These are phyloP conservation scores for Ctena decussata DNA, from an alignment of 2,888 invertebrate genomes.

Conservation along the genomic window DNA sequence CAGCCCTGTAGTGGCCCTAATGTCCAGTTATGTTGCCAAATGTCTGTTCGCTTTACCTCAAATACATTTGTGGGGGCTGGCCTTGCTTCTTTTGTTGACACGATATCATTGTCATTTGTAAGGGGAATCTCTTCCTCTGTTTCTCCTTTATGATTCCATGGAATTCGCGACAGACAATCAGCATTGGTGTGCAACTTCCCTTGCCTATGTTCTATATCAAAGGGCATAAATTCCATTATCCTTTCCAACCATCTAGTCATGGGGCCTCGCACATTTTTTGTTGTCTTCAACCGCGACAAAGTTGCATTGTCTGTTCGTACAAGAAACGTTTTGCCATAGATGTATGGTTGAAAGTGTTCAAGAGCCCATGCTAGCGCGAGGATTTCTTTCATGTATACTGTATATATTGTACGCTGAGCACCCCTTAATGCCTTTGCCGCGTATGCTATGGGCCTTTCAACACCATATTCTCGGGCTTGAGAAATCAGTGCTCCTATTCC, in stretches of 20 bases:
- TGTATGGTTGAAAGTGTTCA: slow-evolving; percentile 7
- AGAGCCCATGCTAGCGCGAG: neutral
- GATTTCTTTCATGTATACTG: slow-evolving; percentile 19
- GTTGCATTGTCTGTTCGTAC: slow-evolving; percentile 26
- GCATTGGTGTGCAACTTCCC: neutral
- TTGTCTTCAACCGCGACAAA: neutral
- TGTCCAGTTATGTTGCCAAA: neutral
- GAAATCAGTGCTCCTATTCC: slow-evolving; percentile 35
- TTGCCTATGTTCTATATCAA: neutral
- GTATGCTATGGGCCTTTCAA: slow-evolving; percentile 32
- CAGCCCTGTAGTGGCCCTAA: neutral
- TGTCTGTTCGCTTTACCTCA: neutral
- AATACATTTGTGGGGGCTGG: neutral
- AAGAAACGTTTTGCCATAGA: slow-evolving; percentile 12
- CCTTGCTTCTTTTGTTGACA: neutral
- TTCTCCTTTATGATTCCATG: neutral
- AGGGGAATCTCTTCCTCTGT: neutral
- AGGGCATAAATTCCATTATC: slow-evolving; percentile 5
- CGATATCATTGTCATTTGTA: neutral
- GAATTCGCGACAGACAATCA: neutral
- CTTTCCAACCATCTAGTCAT: slow-evolving; percentile 1
- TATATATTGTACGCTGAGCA: slow-evolving; percentile 29
- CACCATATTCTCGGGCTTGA: slow-evolving; percentile 32
- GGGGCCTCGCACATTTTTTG: neutral
- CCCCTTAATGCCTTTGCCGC: slow-evolving; percentile 6